These are phyloP conservation scores for Xanthia icteritia DNA, from an alignment of 2,888 invertebrate genomes.

Conservation along the genomic window DNA sequence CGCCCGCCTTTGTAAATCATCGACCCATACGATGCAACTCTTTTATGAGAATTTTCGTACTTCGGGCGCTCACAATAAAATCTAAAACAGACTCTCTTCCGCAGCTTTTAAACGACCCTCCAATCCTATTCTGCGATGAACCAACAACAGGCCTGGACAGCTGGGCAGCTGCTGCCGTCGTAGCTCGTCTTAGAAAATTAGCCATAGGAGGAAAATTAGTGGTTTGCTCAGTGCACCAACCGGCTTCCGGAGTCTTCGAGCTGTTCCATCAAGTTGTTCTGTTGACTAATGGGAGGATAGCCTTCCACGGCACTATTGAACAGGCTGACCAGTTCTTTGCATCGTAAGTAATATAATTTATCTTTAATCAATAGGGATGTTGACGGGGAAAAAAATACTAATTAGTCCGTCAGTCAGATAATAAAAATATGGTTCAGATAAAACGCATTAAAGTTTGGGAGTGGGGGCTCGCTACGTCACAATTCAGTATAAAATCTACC, in stretches of 20 bases:
- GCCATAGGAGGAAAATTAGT: slow-evolving; percentile 94
- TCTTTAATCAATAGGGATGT: neutral
- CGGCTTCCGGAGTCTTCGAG: slow-evolving; percentile 96
- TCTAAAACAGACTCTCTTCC: slow-evolving; percentile 23
- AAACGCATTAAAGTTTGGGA: no score
- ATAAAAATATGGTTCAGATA: no score
- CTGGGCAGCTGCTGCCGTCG: slow-evolving; percentile 95
- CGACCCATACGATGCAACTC: no score
- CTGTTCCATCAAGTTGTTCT: slow-evolving; percentile 95
- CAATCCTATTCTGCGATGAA: slow-evolving; percentile 97
- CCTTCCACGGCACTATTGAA: slow-evolving; percentile 94
- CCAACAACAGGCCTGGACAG: slow-evolving; percentile 98
- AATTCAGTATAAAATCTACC: no score
- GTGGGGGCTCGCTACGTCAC: no score
- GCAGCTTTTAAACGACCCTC: slow-evolving; percentile 96
- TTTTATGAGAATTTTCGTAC: no score
- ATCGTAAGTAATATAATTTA: slow-evolving; percentile 88
- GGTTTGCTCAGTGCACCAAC: slow-evolving; percentile 97
- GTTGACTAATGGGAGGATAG: slow-evolving; percentile 94
- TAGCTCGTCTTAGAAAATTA: slow-evolving; percentile 92
- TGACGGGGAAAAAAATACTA: no score
- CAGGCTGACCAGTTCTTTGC: slow-evolving; percentile 93
- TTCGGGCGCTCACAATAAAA: neutral
- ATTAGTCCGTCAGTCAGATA: no score
- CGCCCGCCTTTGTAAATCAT: no score